These are phyloP conservation scores for Agraylea sexmaculata DNA, from an alignment of 1,140 invertebrate genomes.

Conservation along the genomic window DNA sequence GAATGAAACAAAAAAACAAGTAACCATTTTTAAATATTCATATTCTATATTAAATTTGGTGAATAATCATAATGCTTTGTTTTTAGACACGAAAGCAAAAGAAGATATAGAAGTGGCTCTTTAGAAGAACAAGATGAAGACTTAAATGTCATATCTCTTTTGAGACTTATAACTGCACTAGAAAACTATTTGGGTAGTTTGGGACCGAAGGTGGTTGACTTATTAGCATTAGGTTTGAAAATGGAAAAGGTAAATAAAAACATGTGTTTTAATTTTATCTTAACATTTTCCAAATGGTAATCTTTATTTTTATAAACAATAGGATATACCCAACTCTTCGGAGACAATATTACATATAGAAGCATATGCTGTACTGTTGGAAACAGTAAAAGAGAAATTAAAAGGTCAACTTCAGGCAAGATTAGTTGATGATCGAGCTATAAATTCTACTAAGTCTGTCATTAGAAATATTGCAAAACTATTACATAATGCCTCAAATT, in stretches of 20 bases:
- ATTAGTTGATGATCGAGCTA: conserved; percentile 51
- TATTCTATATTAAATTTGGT: not conserved
- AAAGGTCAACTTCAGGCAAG: conserved; percentile 69
- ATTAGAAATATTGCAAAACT: conserved; percentile 55
- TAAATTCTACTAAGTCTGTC: conserved; percentile 42
- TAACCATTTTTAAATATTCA: too few species aligned
- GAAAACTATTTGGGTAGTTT: conserved; percentile 70
- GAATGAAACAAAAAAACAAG: too few species aligned
- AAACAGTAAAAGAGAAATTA: conserved; percentile 74
- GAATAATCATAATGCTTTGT: not conserved
- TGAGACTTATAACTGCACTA: conserved; percentile 62
- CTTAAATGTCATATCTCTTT: conserved; percentile 51
- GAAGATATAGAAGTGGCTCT: too few species aligned
- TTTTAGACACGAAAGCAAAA: not conserved
- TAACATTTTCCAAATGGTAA: not conserved
- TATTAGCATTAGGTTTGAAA: conserved; percentile 59
- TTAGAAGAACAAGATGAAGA: conserved; percentile 13
- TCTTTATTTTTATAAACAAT: conserved; percentile 7
- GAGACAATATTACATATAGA: conserved; percentile 59
- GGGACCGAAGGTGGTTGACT: conserved; percentile 60
- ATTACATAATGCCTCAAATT: conserved; percentile 47
- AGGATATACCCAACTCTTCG: conserved; percentile 53
- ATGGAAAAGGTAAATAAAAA: conserved; percentile 52
- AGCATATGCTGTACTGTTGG: conserved; percentile 59
- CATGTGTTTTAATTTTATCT: not conserved